Conservation (phyloP, 2,797 vertebrate genomes). For the Aratinga solstitialis region DNA sequence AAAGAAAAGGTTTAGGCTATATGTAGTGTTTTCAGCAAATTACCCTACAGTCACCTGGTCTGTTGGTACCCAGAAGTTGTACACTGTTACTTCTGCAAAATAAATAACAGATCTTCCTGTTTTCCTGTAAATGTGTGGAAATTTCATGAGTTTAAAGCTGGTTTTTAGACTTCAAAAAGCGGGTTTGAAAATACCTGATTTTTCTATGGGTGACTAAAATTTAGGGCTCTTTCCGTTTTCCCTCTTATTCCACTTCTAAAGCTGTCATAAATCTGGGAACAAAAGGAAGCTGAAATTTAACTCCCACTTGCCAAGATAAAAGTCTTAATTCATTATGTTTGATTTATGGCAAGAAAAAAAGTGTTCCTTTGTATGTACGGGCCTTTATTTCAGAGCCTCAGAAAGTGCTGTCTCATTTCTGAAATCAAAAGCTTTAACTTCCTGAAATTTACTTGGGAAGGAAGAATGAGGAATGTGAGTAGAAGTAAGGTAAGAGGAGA, state of each 20-base stretch:
- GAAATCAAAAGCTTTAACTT: neutral
- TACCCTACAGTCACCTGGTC: neutral
- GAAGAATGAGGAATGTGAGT: neutral
- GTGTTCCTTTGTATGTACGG: neutral
- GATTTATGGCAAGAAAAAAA: neutral
- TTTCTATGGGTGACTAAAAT: neutral
- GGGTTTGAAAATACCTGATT: neutral
- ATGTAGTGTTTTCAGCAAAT: neutral
- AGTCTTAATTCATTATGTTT: neutral
- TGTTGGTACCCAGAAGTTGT: neutral
- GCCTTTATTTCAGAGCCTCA: neutral
- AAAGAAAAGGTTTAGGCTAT: neutral
- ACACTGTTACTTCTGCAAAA: neutral
- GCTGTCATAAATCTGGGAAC: neutral
- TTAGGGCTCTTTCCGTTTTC: neutral
- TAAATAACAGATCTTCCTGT: neutral
- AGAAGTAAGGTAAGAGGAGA: neutral
- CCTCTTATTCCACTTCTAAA: neutral
- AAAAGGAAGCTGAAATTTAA: slow-evolving; percentile 16
- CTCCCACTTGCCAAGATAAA: neutral
- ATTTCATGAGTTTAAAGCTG: neutral
- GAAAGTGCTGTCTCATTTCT: neutral
- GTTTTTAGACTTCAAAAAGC: neutral
- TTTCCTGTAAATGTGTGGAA: neutral
- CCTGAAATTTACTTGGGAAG: neutral